Percentiles rank a stretch among this genome's conserved stretches.
Conservation (phyloP, 2,113 vertebrate species). For the Eublepharis macularius region DNA sequence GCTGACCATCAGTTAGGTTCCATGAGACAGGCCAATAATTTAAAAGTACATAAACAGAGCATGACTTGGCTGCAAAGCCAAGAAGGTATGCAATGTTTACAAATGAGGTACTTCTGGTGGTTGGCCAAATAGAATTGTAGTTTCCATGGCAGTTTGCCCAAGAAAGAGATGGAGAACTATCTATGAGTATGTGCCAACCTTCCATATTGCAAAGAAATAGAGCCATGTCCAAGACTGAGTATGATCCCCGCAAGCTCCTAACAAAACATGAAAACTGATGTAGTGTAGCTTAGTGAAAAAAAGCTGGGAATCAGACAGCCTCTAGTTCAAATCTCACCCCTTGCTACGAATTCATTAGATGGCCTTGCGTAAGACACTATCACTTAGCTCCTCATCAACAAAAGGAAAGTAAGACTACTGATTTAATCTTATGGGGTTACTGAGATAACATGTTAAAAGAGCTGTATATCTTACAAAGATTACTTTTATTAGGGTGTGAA, state of each 20-base stretch:
- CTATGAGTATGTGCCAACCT: conserved; percentile 29
- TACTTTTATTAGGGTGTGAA: neutral
- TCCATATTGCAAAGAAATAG: conserved; percentile 42
- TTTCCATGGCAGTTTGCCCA: conserved; percentile 61
- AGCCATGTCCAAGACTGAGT: conserved; percentile 20
- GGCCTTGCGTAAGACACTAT: neutral
- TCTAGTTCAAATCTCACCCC: neutral
- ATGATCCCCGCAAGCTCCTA: neutral
- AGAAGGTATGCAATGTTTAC: conserved; percentile 27
- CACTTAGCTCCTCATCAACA: neutral
- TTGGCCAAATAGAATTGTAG: conserved; percentile 38
- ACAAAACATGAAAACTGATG: neutral
- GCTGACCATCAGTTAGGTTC: no score
- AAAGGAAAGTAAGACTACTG: neutral
- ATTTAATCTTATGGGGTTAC: neutral
- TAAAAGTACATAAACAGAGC: no score
- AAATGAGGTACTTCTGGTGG: conserved; percentile 44
- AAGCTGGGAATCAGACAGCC: neutral
- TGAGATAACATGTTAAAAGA: neutral
- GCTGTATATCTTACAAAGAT: neutral
- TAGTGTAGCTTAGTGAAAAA: neutral
- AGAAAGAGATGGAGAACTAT: neutral
- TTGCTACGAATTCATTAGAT: neutral
- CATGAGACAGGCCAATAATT: no score
- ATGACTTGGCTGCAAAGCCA: conserved; percentile 22